These are phyloP conservation scores for Musca vetustissima DNA, from an alignment of 1,140 invertebrate genomes.

Conservation along the genomic window DNA sequence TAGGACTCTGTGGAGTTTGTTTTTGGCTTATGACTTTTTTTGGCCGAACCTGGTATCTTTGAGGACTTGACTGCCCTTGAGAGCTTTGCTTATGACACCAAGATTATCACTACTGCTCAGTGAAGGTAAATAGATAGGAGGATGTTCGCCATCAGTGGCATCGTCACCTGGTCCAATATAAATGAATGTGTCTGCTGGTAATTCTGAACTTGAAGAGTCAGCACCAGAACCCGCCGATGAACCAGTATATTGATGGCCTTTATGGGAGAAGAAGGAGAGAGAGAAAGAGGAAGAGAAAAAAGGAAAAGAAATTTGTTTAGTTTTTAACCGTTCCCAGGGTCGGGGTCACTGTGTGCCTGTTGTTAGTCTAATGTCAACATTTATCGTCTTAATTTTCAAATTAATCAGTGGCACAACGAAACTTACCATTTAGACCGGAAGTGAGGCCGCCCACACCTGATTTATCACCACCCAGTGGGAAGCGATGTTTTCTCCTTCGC, in stretches of 20 bases:
- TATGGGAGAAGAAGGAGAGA: neutral
- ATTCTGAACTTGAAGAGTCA: conserved; percentile 94
- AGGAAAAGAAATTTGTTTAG: neutral
- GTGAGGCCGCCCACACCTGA: too few species aligned
- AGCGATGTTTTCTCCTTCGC: conserved; percentile 69
- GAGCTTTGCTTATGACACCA: conserved; percentile 74
- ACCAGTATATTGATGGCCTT: conserved; percentile 33
- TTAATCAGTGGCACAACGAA: conserved; percentile 2
- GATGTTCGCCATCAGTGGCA: conserved; percentile 89
- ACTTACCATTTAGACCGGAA: conserved; percentile 27
- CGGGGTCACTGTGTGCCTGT: neutral
- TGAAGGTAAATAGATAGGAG: conserved; percentile 83
- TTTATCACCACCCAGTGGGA: conserved; percentile 49
- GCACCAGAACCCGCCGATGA: conserved; percentile 67
- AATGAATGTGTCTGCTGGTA: conserved; percentile 92
- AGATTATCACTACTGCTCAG: conserved; percentile 80
- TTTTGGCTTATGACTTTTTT: conserved; percentile 17
- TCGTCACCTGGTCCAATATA: conserved; percentile 91
- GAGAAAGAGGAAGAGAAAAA: neutral
- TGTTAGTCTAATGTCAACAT: neutral
- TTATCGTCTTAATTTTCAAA: conserved; percentile 21
- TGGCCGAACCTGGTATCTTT: conserved; percentile 29
- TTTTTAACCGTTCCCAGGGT: neutral
- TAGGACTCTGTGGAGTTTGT: conserved; percentile 38
- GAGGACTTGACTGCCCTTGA: conserved; percentile 70